These are phyloP conservation scores for Odontamblyopus lacepedii DNA, from an alignment of 2,797 vertebrate genomes.

Conservation along the genomic window DNA sequence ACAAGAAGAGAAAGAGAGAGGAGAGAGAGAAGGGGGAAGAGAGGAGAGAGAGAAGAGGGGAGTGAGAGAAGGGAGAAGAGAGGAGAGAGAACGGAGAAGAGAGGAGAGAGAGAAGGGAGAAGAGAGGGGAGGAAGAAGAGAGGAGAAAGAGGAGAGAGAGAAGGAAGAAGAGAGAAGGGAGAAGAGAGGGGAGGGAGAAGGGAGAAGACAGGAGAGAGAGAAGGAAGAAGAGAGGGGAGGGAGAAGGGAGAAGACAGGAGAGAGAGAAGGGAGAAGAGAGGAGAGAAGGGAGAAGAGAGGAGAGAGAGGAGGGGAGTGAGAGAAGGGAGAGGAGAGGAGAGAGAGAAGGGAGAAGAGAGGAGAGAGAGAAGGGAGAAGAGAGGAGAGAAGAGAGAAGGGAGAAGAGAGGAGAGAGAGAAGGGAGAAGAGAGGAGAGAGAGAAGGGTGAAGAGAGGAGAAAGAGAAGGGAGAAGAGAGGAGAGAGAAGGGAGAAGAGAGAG, in stretches of 20 bases:
- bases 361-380: constrained; percentile 13
- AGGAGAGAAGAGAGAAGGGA: constrained; percentile 11
- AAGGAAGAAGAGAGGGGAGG: neutral
- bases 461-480: neutral
- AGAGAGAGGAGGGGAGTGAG: neutral
- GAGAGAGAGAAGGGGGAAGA: neutral
- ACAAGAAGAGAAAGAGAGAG: neutral
- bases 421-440: neutral
- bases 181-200: neutral
- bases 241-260: neutral
- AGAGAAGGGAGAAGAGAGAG: neutral
- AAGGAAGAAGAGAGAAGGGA: neutral
- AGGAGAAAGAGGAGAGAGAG: neutral
- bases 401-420: neutral
- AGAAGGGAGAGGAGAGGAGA: neutral
- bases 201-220: neutral
- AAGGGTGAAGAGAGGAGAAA: neutral
- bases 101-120: constrained; percentile 14
- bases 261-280: neutral
- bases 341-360: neutral
- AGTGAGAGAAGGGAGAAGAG: neutral
- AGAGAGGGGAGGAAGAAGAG: constrained; percentile 17
- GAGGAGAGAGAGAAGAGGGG: constrained; percentile 11
- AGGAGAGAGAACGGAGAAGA: neutral
- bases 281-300: constrained; percentile 1